Conservation (phyloP, 2,113 vertebrate species). For the Podocnemis expansa region DNA sequence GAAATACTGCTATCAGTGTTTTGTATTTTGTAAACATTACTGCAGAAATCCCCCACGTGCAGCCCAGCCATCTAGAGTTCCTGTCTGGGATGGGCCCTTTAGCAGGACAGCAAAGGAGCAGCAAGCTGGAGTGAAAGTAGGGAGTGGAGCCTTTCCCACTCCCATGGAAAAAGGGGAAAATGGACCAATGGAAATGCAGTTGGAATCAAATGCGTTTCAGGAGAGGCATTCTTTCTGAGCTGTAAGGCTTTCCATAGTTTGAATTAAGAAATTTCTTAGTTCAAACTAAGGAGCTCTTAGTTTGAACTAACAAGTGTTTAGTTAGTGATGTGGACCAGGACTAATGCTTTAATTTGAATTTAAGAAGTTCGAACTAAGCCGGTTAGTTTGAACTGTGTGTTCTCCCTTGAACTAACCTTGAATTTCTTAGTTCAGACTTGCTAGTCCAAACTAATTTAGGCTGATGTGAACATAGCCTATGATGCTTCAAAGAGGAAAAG, state of each 20-base stretch:
- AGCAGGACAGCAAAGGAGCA: not conserved
- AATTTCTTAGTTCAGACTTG: too few species aligned
- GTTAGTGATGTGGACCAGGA: too few species aligned
- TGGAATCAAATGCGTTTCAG: not conserved
- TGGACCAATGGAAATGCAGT: not conserved
- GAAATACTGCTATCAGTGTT: not conserved
- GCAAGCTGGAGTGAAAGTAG: not conserved
- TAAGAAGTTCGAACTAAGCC: too few species aligned
- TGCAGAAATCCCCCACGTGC: not conserved
- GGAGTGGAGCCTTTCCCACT: not conserved
- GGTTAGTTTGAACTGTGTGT: too few species aligned
- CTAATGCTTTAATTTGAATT: too few species aligned
- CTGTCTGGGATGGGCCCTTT: not conserved
- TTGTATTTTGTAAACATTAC: not conserved
- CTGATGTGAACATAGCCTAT: too few species aligned
- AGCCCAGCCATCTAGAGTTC: not conserved
- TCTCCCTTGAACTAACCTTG: too few species aligned
- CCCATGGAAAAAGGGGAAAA: not conserved
- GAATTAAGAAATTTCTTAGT: too few species aligned
- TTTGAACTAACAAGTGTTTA: too few species aligned
- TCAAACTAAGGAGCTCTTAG: too few species aligned
- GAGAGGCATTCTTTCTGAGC: not conserved
- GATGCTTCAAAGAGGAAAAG: too few species aligned
- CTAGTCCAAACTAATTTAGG: too few species aligned
- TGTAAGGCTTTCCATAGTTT: not conserved